Evolutionary conservation across 2,888 invertebrate genomes (phyloP), one percentile per base, ranked within the genome.

Genomic region (Ormia ochracea): DNA sequence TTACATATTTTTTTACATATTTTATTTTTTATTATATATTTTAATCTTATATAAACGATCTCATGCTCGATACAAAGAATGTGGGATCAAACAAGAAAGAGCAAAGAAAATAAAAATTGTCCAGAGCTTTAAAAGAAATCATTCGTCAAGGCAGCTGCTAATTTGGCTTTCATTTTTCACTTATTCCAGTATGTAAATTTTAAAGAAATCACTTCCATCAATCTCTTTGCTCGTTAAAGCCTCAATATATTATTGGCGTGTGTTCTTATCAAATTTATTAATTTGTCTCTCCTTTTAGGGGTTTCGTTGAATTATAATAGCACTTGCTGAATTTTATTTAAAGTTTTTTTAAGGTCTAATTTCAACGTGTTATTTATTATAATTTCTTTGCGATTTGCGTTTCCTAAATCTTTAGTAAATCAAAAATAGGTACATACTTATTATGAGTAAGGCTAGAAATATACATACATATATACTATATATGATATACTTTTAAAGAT

Each of bases 321-420:
- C 80, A 80, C 80, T 80, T 80, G 80, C 72, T 80, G 80, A 76
- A 73, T 80, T n/a, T n/a, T n/a, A 61, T 66, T 79, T 38, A 66
- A 54, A 69, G 48, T 76, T 80, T 14, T 41, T 28, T 19, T 9
- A 12, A 12, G 45, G 23, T 48, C 23, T 43, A 43, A 2, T 12
- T 43, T 48, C 1, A 45, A 45, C 21, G 45, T 45, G n/a, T 50
- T 50, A 28, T 50, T 50, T 28, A 50, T 43, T 17, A 43, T 14
- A 50, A 28, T 50, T 50, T 28, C 2, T 26, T 26, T 14, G 23
- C 7, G 3, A 23, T 28, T 26, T 28, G n/a, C 14, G n/a, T 28
- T 21, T 28, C 12, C 26, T 28, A 50, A 50, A 50, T 12, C 9
- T 50, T 14, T 50, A 28, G 28, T 50, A 28, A 50, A 50, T 28